phyloP scores from a whole-genome alignment of 2,113 vertebrate genomes.

The Syngnathoides biaculeatus region DNA sequence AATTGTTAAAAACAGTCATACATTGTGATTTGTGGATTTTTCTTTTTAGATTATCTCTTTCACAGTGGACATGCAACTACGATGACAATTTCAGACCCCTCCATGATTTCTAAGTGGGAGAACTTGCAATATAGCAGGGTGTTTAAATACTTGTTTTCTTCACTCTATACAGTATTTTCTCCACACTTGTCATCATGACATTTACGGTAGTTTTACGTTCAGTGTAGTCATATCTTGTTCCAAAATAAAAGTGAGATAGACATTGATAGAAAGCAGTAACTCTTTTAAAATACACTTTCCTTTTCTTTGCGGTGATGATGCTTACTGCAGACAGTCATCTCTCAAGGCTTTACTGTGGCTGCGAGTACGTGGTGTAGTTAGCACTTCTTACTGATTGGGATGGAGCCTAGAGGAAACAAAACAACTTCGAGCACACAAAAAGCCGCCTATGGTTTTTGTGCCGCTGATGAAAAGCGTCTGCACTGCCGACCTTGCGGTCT shows the following conservation, averaged over 20 bases:
- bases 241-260: constrained; percentile 8
- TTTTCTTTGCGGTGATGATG: constrained; percentile 28
- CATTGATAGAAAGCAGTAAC: background rate
- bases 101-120: no score
- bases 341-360: constrained; percentile 19
- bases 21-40: no score
- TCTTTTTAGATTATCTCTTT: no score
- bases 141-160: no score
- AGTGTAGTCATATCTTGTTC: background rate
- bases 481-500: constrained; percentile 43
- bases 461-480: constrained; percentile 41
- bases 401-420: constrained; percentile 32
- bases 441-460: constrained; percentile 32
- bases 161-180: no score
- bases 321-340: constrained; percentile 61
- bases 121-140: no score
- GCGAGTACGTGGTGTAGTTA: constrained; percentile 47
- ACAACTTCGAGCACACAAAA: constrained; percentile 26
- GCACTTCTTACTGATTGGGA: constrained; percentile 23
- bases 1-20: no score
- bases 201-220: background rate
- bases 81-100: no score
- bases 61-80: no score
- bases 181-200: no score
- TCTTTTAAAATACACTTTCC: constrained; percentile 21